Conservation (phyloP, 1,140 invertebrate genomes). For the Drosophila parvula region DNA sequence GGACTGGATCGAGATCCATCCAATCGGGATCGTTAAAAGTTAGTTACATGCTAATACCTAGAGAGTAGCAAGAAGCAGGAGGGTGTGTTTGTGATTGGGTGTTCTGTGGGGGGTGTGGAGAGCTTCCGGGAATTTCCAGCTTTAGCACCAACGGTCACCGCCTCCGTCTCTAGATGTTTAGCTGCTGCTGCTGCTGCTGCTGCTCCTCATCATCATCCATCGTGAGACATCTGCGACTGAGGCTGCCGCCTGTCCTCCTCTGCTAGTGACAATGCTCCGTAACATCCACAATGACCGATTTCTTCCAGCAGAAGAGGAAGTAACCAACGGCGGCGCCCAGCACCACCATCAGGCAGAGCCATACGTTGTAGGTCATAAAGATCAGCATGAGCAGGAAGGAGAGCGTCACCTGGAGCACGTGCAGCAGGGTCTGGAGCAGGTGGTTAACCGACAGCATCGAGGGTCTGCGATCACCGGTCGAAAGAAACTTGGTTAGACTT, state of each 20-base stretch:
- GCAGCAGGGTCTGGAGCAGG: conserved; percentile 93
- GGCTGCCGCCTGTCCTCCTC: conserved; percentile 27
- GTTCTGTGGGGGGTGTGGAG: conserved; percentile 29
- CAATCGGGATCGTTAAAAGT: not conserved
- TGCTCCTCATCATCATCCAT: conserved; percentile 2
- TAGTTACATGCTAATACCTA: conserved; percentile 22
- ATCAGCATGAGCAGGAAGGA: conserved; percentile 98
- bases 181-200: conserved; percentile 20
- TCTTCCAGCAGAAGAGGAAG: conserved; percentile 97
- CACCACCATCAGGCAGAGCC: conserved; percentile 95
- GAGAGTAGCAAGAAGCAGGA: conserved; percentile 23
- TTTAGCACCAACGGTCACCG: conserved; percentile 15
- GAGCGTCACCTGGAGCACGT: conserved; percentile 94
- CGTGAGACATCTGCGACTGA: conserved; percentile 56
- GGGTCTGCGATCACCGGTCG: conserved; percentile 85
- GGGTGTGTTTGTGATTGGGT: conserved; percentile 24
- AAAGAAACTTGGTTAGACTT: not conserved
- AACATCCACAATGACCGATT: conserved; percentile 94
- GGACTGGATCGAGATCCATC: not conserved
- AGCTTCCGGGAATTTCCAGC: conserved; percentile 48
- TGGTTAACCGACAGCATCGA: conserved; percentile 92
- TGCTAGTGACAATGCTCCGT: conserved; percentile 97
- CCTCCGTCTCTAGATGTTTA: conserved; percentile 14
- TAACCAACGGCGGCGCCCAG: conserved; percentile 95
- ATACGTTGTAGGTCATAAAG: conserved; percentile 99